Evolutionary conservation across 2,797 vertebrate species (phyloP), one percentile per base, ranked within the genome.

Genomic region (Ptychadena robeensis): DNA sequence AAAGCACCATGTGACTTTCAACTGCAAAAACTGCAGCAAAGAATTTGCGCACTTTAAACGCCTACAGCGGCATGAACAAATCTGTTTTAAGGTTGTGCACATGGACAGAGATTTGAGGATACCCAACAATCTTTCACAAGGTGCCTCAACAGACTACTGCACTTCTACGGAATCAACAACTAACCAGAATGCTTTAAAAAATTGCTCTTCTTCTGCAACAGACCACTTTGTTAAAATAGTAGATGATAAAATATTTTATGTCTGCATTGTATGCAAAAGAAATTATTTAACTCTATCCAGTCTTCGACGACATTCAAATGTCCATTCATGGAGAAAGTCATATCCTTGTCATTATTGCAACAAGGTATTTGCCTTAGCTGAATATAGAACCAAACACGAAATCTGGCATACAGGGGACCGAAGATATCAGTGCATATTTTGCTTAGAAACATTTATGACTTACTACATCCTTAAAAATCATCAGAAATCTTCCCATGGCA

Each of bases 401-500:
- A 96, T 99, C 83, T 99, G 98, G 98, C 98, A 99, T 88, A 99
- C 98, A 0, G 98, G 98, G 15, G 98, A 99, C 85, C 95, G 98
- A 14, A 94, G 98, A 0, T 99, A 99, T 85, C 98, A 99, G 89
- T 99, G 98, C 88, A 99, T 99, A 87, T 99, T 99, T 90, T 99
- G 98, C 87, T 91, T 99, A 31, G 97, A 99, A 89, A 98, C 98
- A 14, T 99, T 99, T 88, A 97, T 99, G 96, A 99, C 98, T 28
- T 99, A 99, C 83, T 99, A 99, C 81, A 97, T 99, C 86, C 93
- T 99, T 66, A 99, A 98, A 90, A 99, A 98, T 88, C 98, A 99
- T 86, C 98, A 99, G 90, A 99, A 98, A 89, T 95, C 97, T 85
- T 98, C 96, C 91, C 98, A 99, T 57, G 98, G 97, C 82, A 98